A percentile compares a stretch with the other conserved stretches of the same genome.
These are phyloP conservation scores for Folsomia manolachei DNA, from an alignment of 2,888 invertebrate species.

Conservation along the genomic window DNA sequence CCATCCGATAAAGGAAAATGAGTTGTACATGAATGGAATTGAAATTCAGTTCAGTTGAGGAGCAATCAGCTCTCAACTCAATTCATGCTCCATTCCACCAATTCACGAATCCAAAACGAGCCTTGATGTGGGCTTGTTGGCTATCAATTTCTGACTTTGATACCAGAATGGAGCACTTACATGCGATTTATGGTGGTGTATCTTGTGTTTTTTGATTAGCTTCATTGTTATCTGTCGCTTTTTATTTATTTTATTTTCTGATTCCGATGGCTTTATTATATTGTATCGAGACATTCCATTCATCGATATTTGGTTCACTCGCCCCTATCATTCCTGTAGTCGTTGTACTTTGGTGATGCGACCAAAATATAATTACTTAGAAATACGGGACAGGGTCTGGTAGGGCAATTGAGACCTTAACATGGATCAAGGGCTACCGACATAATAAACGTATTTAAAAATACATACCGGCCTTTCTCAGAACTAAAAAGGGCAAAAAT, in stretches of 20 bases:
- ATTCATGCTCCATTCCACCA: neutral
- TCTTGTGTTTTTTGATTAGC: slow-evolving; percentile 1
- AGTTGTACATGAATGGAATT: neutral
- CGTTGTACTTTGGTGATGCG: too few species aligned
- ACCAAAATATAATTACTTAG: too few species aligned
- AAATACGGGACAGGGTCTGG: too few species aligned
- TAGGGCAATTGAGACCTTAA: too few species aligned
- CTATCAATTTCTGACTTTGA: neutral
- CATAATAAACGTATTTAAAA: too few species aligned
- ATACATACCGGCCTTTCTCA: too few species aligned
- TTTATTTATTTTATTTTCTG: neutral
- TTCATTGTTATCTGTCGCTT: slow-evolving; percentile 1
- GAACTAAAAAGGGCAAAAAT: too few species aligned
- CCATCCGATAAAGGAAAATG: neutral
- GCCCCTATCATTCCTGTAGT: neutral
- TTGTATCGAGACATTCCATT: neutral
- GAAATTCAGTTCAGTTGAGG: neutral
- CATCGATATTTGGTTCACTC: neutral
- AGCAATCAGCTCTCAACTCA: neutral
- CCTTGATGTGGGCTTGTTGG: neutral
- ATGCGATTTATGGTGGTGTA: slow-evolving; percentile 3
- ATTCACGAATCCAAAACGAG: too few species aligned
- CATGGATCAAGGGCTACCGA: too few species aligned
- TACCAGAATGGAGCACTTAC: neutral
- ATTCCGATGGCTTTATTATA: neutral